phyloP scores from a whole-genome alignment of 1,140 invertebrate genomes.

The Coboldia fuscipes region DNA sequence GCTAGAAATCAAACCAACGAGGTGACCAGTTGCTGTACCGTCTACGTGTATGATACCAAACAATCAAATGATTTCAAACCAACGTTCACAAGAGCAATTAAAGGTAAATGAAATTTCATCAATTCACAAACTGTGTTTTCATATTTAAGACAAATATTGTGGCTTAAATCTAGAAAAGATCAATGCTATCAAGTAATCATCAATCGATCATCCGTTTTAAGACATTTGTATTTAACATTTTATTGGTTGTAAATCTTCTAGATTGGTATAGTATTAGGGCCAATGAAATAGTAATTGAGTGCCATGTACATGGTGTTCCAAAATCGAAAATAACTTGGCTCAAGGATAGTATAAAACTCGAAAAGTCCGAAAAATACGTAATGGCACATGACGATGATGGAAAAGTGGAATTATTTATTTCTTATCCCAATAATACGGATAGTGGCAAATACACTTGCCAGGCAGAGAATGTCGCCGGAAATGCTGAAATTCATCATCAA shows the following conservation, averaged over 20 bases:
- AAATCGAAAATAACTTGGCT: conserved; percentile 66
- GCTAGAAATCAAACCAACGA: conserved; percentile 26
- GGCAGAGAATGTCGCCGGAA: conserved; percentile 16
- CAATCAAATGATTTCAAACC: conserved; percentile 15
- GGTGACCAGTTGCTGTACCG: conserved; percentile 22
- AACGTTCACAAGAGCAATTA: conserved; percentile 17
- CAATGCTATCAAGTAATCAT: too few species aligned
- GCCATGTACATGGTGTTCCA: conserved; percentile 45
- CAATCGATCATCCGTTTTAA: too few species aligned
- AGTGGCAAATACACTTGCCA: conserved; percentile 17
- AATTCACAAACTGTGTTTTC: not conserved
- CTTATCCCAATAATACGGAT: conserved; percentile 14
- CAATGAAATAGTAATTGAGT: conserved; percentile 19
- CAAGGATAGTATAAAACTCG: conserved; percentile 37
- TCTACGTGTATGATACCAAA: conserved; percentile 22
- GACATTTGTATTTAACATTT: too few species aligned
- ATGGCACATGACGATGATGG: conserved; percentile 15
- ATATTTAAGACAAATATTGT: not conserved
- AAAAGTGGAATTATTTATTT: conserved; percentile 14
- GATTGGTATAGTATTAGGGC: too few species aligned
- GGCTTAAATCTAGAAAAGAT: too few species aligned
- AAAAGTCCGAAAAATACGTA: conserved; percentile 11
- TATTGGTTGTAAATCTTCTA: too few species aligned
- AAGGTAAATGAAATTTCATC: conserved; percentile 12
- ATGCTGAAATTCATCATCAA: conserved; percentile 15